Evolutionary conservation across 2,113 vertebrate species (phyloP).

Genomic region (Mus spicilegus): DNA sequence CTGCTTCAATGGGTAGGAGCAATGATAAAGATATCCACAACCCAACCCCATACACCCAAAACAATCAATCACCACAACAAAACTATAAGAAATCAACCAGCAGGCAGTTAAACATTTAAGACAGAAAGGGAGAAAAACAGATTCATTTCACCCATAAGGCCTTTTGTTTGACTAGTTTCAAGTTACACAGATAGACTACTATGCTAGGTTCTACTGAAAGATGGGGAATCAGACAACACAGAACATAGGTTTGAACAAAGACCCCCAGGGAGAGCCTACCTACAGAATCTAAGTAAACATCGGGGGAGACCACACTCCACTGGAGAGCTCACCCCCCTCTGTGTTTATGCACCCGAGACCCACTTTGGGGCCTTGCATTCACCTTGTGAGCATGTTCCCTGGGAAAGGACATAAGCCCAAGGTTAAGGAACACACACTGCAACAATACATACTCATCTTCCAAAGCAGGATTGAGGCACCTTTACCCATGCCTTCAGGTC

Average conservation of each 20-base stretch:
- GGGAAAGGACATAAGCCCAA: neutral
- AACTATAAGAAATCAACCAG: neutral
- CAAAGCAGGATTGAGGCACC: neutral
- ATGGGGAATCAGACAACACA: neutral
- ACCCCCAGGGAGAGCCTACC: neutral
- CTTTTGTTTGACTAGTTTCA: neutral
- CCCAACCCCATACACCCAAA: neutral
- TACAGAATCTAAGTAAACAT: neutral
- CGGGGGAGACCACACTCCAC: neutral
- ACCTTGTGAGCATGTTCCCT: neutral
- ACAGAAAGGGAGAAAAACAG: neutral
- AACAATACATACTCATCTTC: neutral
- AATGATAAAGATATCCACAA: neutral
- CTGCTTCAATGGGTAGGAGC: neutral
- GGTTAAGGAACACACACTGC: neutral
- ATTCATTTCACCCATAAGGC: neutral
- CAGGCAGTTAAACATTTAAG: neutral
- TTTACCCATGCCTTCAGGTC: neutral
- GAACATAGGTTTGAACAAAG: neutral
- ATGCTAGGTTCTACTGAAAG: neutral
- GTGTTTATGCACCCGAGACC: neutral
- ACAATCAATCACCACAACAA: neutral
- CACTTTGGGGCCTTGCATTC: neutral
- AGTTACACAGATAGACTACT: neutral
- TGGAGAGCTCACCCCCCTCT: neutral